Conservation (phyloP, 2,113 vertebrate species). For the Notiomystis cincta region DNA sequence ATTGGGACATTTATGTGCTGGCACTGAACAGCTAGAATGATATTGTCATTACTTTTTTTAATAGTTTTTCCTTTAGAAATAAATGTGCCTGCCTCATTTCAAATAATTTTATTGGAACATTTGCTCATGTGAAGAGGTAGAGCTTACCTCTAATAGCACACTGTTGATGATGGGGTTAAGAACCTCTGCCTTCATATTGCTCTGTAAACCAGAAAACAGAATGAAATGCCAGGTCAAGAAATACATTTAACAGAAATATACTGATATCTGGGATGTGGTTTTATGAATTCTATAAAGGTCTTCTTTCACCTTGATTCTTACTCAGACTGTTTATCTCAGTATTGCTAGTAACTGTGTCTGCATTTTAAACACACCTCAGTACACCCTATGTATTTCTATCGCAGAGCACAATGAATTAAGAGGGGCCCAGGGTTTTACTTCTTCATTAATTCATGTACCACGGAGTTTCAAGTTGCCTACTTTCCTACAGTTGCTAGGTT, state of each 20-base stretch:
- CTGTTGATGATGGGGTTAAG: conserved; percentile 86
- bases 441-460: neutral
- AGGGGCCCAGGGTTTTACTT: neutral
- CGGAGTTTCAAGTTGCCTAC: neutral
- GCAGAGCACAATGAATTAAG: neutral
- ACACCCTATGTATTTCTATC: neutral
- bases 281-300: neutral
- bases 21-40: neutral
- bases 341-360: neutral
- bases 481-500: neutral
- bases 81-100: neutral
- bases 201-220: conserved; percentile 72
- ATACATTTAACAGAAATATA: neutral
- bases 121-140: neutral
- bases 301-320: neutral
- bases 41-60: neutral
- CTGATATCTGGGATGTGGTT: neutral
- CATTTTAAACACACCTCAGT: neutral
- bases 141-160: conserved; percentile 87
- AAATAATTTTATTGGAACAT: neutral
- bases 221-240: neutral
- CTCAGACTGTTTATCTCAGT: neutral
- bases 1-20: neutral
- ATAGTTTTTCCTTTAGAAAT: neutral
- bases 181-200: conserved; percentile 87